These are phyloP conservation scores for Epinephelus moara DNA, from an alignment of 2,113 vertebrate genomes.

Conservation along the genomic window DNA sequence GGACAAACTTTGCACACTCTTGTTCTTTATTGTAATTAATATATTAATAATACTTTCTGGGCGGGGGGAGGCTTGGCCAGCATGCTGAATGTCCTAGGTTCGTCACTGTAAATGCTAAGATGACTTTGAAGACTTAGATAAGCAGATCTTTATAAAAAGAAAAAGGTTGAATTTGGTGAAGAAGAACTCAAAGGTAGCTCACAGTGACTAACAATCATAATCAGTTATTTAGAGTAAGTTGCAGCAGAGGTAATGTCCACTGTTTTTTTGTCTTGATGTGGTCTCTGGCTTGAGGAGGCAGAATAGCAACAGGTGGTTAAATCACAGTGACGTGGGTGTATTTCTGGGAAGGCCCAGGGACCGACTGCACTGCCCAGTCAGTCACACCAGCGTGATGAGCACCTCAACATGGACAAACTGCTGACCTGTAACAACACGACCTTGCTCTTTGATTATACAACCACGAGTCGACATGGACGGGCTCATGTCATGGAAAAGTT, in stretches of 20 bases:
- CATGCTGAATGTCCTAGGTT: no score
- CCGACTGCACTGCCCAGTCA: conserved; percentile 17
- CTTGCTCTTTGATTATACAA: conserved; percentile 66
- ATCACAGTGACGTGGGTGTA: conserved; percentile 54
- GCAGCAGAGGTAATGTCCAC: background rate
- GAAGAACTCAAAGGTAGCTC: background rate
- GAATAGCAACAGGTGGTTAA: conserved; percentile 63
- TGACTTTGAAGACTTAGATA: background rate
- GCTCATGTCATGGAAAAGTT: conserved; percentile 69
- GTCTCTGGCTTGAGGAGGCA: conserved; percentile 24
- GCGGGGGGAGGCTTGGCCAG: no score
- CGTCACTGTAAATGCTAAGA: background rate
- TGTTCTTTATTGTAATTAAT: no score
- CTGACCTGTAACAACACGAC: conserved; percentile 51
- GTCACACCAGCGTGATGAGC: conserved; percentile 7
- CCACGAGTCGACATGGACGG: background rate
- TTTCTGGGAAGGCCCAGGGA: conserved; percentile 48
- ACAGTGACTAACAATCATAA: background rate
- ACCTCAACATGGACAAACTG: conserved; percentile 10
- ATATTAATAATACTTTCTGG: no score
- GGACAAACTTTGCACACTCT: no score
- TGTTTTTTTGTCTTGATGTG: background rate
- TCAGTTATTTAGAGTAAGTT: background rate
- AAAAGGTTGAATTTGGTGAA: no score
- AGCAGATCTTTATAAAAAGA: background rate